Conservation (phyloP, 1,140 invertebrate species). For the Monomorium pharaonis region DNA sequence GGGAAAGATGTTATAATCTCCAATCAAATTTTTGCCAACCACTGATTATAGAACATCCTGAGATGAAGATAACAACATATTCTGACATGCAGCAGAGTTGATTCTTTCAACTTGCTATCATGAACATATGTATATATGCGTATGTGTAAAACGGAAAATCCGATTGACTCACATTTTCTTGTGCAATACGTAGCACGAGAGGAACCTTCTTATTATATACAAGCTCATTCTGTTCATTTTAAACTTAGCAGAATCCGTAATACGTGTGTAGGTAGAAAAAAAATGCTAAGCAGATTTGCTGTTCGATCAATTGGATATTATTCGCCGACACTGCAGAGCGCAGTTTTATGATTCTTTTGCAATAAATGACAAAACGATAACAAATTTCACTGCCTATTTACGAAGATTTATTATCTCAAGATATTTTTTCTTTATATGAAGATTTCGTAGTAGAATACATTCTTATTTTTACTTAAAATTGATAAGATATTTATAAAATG, state of each 20-base stretch:
- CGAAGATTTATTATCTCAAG: constrained; percentile 1
- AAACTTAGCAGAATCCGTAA: constrained; percentile 34
- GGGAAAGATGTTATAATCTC: not conserved
- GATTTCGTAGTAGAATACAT: not conserved
- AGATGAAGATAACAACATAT: not conserved
- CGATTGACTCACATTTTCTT: constrained; percentile 22
- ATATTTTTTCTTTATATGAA: not conserved
- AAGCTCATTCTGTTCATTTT: constrained; percentile 35
- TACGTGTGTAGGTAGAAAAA: constrained; percentile 17
- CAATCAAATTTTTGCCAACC: constrained; percentile 3
- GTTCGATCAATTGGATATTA: constrained; percentile 45
- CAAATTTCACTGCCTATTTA: not conserved
- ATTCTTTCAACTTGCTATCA: constrained; percentile 16
- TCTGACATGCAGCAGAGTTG: not conserved
- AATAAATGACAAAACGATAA: not conserved
- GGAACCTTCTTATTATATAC: constrained; percentile 34
- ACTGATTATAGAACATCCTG: not conserved
- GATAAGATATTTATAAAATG: not conserved
- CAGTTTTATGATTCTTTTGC: not conserved
- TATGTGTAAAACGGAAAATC: constrained; percentile 20
- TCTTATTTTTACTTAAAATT: not conserved
- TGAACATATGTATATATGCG: not conserved
- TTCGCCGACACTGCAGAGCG: not conserved
- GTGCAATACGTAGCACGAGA: not conserved
- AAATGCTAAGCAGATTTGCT: constrained; percentile 41